These are phyloP conservation scores for Matsumurasca onukii DNA, from an alignment of 1,140 invertebrate species.

Conservation along the genomic window DNA sequence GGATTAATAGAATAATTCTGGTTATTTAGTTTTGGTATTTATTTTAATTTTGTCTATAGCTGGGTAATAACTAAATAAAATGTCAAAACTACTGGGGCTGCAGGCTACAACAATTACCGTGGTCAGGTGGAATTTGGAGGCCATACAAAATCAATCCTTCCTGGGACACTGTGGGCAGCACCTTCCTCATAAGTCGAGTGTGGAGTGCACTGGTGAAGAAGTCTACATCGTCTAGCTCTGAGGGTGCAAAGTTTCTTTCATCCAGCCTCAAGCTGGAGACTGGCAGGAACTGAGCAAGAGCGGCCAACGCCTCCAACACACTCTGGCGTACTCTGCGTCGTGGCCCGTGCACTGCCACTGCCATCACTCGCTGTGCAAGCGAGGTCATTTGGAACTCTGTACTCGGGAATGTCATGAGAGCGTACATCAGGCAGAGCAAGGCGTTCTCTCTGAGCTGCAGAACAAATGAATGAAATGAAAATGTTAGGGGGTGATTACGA, in stretches of 20 bases:
- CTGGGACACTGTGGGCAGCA: slow-evolving; percentile 61
- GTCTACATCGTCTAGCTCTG: slow-evolving; percentile 23
- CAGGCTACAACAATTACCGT: slow-evolving; percentile 17
- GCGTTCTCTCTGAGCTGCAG: slow-evolving; percentile 70
- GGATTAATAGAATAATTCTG: no score
- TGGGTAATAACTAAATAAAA: no score
- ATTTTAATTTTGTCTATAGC: no score
- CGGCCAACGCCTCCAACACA: slow-evolving; percentile 76
- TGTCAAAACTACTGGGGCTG: no score
- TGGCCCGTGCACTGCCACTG: slow-evolving; percentile 34
- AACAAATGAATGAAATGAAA: no score
- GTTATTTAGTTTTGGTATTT: no score
- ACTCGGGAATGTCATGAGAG: slow-evolving; percentile 75
- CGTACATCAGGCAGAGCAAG: slow-evolving; percentile 73
- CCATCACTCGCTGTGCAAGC: slow-evolving; percentile 54
- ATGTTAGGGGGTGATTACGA: no score
- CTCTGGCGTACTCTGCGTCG: slow-evolving; percentile 71
- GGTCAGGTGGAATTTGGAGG: slow-evolving; percentile 51
- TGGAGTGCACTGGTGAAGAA: slow-evolving; percentile 37
- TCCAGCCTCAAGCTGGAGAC: slow-evolving; percentile 38
- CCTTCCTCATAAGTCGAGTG: slow-evolving; percentile 61
- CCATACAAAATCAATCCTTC: slow-evolving; percentile 71
- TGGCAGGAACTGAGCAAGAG: slow-evolving; percentile 68
- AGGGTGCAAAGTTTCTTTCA: slow-evolving; percentile 6
- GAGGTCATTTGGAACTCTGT: slow-evolving; percentile 71